phyloP scores from a whole-genome alignment of 2,113 vertebrate genomes.

The human region GRCh38 chr5:26528501-26529000 shows the following conservation, averaged over 20 bases:
- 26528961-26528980: rapidly evolving
- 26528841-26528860: not conserved
- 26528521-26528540: not conserved
- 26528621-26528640: not conserved
- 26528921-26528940: not conserved
- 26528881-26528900: not conserved
- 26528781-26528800: not conserved
- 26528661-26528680: not conserved
- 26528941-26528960: not conserved
- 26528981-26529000: too few species aligned
- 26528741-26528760: not conserved
- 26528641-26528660: not conserved
- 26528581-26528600: not conserved
- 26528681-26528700: not conserved
- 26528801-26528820: not conserved
- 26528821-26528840: not conserved
- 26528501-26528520: not conserved
- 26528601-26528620: not conserved
- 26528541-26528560: not conserved
- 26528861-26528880: not conserved
- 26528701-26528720: not conserved
- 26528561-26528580: not conserved
- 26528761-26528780: not conserved
- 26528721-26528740: not conserved
- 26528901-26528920: not conserved